A percentile compares a stretch with the other conserved stretches of the same genome.
Conservation (phyloP, 2,888 invertebrate genomes). For the Parascotia fuliginaria region DNA sequence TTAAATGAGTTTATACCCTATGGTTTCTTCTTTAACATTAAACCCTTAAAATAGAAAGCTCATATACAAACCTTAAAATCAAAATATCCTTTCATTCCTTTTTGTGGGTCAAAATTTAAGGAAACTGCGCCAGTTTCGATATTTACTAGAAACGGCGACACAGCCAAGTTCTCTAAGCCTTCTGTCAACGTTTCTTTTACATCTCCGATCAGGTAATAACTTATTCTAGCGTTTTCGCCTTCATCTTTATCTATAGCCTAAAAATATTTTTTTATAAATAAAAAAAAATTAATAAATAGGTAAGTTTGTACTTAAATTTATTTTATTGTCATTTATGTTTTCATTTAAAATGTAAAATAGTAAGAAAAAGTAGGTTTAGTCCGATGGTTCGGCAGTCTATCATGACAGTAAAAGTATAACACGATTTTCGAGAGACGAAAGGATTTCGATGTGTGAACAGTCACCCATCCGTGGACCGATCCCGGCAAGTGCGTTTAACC, state of each 20-base stretch:
- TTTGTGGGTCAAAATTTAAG: slow-evolving; percentile 97
- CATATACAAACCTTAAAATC: slow-evolving; percentile 90
- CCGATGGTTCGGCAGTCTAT: no score
- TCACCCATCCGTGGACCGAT: no score
- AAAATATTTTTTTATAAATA: not conserved
- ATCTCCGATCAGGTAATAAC: slow-evolving; percentile 92
- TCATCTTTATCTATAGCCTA: slow-evolving; percentile 92
- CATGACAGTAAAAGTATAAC: no score
- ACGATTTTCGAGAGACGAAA: no score
- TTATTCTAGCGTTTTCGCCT: slow-evolving; percentile 90
- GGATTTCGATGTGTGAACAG: no score
- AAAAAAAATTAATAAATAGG: not conserved
- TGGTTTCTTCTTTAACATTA: no score
- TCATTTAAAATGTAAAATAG: no score
- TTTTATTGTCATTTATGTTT: no score
- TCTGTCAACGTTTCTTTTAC: slow-evolving; percentile 94
- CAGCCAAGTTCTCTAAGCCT: slow-evolving; percentile 92
- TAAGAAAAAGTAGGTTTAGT: no score
- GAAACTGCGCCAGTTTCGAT: slow-evolving; percentile 92
- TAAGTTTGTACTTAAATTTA: no score
- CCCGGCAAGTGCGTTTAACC: no score
- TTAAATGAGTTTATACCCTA: no score
- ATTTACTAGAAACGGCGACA: slow-evolving; percentile 93
- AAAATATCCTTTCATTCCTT: slow-evolving; percentile 98
- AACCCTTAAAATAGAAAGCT: not conserved